A percentile compares a stretch with the other conserved stretches of the same genome.
These are phyloP conservation scores for Diadromus collaris DNA, from an alignment of 2,888 invertebrate species.

Conservation along the genomic window DNA sequence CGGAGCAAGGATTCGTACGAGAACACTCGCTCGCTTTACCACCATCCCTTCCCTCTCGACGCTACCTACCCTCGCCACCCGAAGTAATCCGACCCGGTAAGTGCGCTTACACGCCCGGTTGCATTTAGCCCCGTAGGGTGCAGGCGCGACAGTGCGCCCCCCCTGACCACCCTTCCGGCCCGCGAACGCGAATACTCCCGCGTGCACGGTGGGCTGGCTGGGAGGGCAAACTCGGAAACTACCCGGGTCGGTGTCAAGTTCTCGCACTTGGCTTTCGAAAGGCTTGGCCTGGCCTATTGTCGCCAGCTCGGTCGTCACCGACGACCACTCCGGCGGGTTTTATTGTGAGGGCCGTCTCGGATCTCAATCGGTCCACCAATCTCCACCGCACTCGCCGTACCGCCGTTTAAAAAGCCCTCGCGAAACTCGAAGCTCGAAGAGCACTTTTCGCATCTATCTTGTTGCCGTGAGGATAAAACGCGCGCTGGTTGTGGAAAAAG, in stretches of 20 bases:
- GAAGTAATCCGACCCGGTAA: slow-evolving; percentile 58
- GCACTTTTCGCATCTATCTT: not conserved
- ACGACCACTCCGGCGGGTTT: slow-evolving; percentile 6
- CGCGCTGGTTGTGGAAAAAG: not conserved
- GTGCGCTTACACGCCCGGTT: slow-evolving; percentile 62
- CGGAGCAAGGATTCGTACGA: slow-evolving; percentile 47
- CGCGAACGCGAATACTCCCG: slow-evolving; percentile 23
- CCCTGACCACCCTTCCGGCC: not conserved
- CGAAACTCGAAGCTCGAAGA: not conserved
- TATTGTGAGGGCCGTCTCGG: slow-evolving; percentile 39
- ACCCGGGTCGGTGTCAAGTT: slow-evolving; percentile 60
- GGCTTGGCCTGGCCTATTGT: slow-evolving; percentile 59
- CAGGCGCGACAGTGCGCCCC: slow-evolving; percentile 36
- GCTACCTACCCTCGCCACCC: slow-evolving; percentile 1
- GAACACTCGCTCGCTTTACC: slow-evolving; percentile 36
- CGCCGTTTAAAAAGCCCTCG: slow-evolving; percentile 27
- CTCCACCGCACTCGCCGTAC: slow-evolving; percentile 35
- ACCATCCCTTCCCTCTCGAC: slow-evolving; percentile 20
- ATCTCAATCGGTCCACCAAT: slow-evolving; percentile 53
- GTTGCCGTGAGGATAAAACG: not conserved
- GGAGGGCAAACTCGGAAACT: slow-evolving; percentile 49
- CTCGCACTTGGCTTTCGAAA: slow-evolving; percentile 61
- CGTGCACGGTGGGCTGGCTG: slow-evolving; percentile 3
- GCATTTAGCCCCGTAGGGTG: slow-evolving; percentile 48
- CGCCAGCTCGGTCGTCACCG: slow-evolving; percentile 55